A percentile compares a stretch with the other conserved stretches of the same genome.
Conservation (phyloP, 2,888 invertebrate species). For the Arge pagana region DNA sequence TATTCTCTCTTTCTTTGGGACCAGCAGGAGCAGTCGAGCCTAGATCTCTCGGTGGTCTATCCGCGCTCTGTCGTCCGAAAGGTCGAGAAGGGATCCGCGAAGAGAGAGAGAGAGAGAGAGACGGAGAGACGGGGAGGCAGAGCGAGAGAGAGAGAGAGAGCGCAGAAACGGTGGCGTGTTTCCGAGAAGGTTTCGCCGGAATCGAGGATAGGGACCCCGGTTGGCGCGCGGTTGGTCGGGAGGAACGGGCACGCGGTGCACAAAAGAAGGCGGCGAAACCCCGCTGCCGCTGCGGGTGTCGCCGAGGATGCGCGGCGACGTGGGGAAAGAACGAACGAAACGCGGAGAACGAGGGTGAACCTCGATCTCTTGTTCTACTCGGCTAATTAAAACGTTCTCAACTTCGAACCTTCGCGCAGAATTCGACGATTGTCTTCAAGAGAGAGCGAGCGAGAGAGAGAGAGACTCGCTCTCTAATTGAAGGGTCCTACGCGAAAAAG, state of each 20-base stretch:
- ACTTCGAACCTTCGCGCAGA: constrained; percentile 1
- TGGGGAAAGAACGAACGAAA: constrained; percentile 47
- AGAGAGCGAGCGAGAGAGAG: background rate
- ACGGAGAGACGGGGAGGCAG: background rate
- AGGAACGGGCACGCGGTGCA: constrained; percentile 2
- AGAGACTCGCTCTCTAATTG: constrained; percentile 8
- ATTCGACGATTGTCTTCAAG: constrained; percentile 16
- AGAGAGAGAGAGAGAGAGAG: constrained; percentile 2
- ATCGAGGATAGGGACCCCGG: no score
- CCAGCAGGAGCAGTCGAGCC: no score
- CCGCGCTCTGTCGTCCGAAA: constrained; percentile 20
- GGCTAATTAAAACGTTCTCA: constrained; percentile 11
- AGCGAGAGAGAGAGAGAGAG: constrained; percentile 14
- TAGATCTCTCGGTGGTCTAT: no score
- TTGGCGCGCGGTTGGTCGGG: no score
- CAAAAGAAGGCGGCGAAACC: constrained; percentile 9
- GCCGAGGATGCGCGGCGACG: constrained; percentile 38
- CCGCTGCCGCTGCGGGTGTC: constrained; percentile 5
- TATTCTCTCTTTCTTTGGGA: no score
- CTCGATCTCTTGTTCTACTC: no score
- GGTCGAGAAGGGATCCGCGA: constrained; percentile 31
- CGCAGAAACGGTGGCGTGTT: constrained; percentile 22
- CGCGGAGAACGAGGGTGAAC: constrained; percentile 36
- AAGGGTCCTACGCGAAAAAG: background rate
- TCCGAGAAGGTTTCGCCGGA: no score